phyloP scores from a whole-genome alignment of 1,140 invertebrate genomes.

The Drosophila baimaii region DNA sequence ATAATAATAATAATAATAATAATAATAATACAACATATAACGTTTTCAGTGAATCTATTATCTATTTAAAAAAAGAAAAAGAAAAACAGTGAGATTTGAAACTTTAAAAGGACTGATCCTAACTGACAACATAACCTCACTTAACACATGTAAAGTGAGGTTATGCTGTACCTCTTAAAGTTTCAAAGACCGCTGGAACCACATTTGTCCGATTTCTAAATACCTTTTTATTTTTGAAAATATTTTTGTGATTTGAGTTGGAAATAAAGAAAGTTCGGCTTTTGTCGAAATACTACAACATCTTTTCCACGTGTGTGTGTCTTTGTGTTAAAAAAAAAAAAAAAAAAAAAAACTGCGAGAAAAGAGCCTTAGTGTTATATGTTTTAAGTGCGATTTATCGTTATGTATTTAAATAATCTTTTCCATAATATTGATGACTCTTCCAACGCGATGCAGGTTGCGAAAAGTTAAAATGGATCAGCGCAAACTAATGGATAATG shows the following conservation, averaged over 20 bases:
- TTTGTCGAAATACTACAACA: slow-evolving; percentile 4
- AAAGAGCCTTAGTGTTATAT: slow-evolving; percentile 24
- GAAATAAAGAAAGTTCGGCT: slow-evolving; percentile 12
- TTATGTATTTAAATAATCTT: slow-evolving; percentile 48
- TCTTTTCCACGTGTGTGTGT: slow-evolving; percentile 12
- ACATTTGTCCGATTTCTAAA: slow-evolving; percentile 9
- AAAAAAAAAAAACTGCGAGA: no score
- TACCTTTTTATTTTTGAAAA: background rate
- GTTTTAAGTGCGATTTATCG: slow-evolving; percentile 18
- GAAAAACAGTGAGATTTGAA: slow-evolving; percentile 20
- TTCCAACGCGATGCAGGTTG: slow-evolving; percentile 88
- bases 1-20: slow-evolving; percentile 11
- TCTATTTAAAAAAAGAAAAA: background rate
- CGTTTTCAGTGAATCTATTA: slow-evolving; percentile 22
- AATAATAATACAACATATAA: slow-evolving; percentile 17
- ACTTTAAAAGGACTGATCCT: background rate
- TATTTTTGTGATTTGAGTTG: slow-evolving; percentile 5
- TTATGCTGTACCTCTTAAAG: background rate
- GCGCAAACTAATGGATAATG: slow-evolving; percentile 99
- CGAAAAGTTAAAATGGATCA: slow-evolving; percentile 99
- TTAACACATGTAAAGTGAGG: background rate
- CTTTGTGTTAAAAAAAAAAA: no score
- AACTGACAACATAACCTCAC: background rate
- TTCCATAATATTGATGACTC: slow-evolving; percentile 65
- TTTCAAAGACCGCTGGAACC: background rate